phyloP scores from a whole-genome alignment of 2,113 vertebrate species.

The sheep (Ovis aries) region DNA sequence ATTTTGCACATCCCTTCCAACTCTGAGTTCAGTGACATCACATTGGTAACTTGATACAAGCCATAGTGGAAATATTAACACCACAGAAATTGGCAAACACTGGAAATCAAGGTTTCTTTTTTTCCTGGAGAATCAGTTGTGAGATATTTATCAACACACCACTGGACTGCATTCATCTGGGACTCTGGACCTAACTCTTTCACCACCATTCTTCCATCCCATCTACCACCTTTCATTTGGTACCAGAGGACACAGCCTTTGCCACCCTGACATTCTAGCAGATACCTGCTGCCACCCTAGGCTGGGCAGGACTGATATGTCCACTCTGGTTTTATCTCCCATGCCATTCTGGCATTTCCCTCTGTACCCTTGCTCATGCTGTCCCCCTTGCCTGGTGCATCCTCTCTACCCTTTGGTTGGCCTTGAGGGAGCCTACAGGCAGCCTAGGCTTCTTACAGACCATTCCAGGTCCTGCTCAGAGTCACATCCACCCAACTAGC shows the following conservation, averaged over 20 bases:
- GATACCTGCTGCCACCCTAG: neutral
- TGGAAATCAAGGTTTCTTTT: neutral
- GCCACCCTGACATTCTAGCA: neutral
- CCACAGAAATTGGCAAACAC: neutral
- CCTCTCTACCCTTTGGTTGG: neutral
- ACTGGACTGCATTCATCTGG: neutral
- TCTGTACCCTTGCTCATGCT: neutral
- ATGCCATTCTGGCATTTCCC: neutral
- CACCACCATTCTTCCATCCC: neutral
- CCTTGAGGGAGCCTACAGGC: neutral
- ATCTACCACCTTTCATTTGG: neutral
- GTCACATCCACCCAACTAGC: neutral
- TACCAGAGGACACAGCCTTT: neutral
- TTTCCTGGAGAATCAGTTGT: neutral
- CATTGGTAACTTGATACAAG: neutral
- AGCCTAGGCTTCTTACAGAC: neutral
- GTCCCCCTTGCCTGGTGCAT: neutral
- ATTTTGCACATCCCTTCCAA: neutral
- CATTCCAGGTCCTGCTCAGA: neutral
- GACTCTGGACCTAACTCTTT: neutral
- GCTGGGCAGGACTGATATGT: neutral
- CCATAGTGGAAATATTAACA: neutral
- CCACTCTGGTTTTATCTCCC: neutral
- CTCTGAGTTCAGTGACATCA: neutral
- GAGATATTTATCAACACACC: neutral